phyloP scores from a whole-genome alignment of 2,797 vertebrate genomes.

The Melanotaenia pygmaea region DNA sequence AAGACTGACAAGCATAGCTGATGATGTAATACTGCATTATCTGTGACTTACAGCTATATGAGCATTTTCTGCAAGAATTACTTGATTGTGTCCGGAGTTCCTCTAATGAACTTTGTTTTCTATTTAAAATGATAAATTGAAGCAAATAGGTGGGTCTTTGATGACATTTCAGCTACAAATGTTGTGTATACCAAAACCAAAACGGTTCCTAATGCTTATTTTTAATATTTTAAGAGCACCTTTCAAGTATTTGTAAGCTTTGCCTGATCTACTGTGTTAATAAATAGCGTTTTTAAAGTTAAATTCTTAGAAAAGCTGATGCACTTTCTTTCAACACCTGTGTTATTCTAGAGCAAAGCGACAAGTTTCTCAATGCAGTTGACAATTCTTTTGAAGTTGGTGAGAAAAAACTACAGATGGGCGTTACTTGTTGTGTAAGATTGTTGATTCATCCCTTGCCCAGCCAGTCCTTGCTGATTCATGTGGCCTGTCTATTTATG shows the following conservation, averaged over 20 bases:
- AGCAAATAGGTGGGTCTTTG: neutral
- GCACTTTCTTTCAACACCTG: neutral
- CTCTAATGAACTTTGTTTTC: neutral
- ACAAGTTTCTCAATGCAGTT: conserved; percentile 19
- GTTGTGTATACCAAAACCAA: neutral
- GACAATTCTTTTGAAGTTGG: conserved; percentile 41
- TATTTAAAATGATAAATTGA: neutral
- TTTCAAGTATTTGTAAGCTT: neutral
- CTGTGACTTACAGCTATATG: neutral
- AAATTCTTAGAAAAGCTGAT: neutral
- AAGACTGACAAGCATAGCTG: neutral
- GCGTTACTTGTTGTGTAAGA: conserved; percentile 20
- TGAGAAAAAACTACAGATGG: conserved; percentile 34
- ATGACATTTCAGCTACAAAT: neutral
- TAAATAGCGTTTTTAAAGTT: neutral
- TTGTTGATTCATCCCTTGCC: conserved; percentile 60
- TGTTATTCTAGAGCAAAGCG: neutral
- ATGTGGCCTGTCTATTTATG: conserved; percentile 44
- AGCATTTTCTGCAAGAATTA: neutral
- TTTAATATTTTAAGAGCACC: neutral
- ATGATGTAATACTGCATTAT: conserved; percentile 2
- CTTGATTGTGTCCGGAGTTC: neutral
- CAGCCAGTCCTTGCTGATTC: conserved; percentile 60
- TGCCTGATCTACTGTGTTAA: neutral
- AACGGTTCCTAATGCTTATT: neutral